Percentiles rank a stretch among this genome's conserved stretches.
These are phyloP conservation scores for Macrophya annulata DNA, from an alignment of 2,888 invertebrate genomes.

Conservation along the genomic window DNA sequence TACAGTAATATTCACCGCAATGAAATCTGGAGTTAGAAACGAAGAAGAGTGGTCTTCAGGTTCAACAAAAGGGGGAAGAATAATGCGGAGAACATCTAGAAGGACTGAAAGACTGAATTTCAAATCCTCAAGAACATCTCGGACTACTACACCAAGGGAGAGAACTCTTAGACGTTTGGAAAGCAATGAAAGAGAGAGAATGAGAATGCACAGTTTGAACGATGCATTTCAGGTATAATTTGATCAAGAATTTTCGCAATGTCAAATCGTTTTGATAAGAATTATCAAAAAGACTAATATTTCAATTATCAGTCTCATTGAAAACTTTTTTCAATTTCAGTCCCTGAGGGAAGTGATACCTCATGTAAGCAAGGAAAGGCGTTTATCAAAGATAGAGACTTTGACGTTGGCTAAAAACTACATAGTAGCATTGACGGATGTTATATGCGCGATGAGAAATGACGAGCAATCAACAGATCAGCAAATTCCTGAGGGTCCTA, in stretches of 20 bases:
- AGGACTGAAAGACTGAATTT: constrained; percentile 65
- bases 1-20: constrained; percentile 46
- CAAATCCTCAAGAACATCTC: constrained; percentile 67
- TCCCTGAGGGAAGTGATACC: constrained; percentile 92
- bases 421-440: constrained; percentile 93
- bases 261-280: constrained; percentile 19
- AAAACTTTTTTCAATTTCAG: constrained; percentile 79
- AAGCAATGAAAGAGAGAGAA: constrained; percentile 89
- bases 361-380: constrained; percentile 91
- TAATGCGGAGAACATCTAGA: constrained; percentile 63
- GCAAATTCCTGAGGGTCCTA: constrained; percentile 56
- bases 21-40: constrained; percentile 71
- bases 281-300: constrained; percentile 44
- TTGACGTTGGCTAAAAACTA: constrained; percentile 94
- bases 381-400: constrained; percentile 94
- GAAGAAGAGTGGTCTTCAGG: constrained; percentile 68
- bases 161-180: constrained; percentile 87
- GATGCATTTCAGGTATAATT: constrained; percentile 87
- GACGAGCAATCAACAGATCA: constrained; percentile 77
- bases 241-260: background rate
- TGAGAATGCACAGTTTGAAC: constrained; percentile 91
- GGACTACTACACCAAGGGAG: constrained; percentile 81
- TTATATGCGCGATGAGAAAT: constrained; percentile 90
- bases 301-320: background rate
- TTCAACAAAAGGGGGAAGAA: constrained; percentile 61